phyloP scores from a whole-genome alignment of 2,113 vertebrate species.

The Protobothrops flavoviridis region DNA sequence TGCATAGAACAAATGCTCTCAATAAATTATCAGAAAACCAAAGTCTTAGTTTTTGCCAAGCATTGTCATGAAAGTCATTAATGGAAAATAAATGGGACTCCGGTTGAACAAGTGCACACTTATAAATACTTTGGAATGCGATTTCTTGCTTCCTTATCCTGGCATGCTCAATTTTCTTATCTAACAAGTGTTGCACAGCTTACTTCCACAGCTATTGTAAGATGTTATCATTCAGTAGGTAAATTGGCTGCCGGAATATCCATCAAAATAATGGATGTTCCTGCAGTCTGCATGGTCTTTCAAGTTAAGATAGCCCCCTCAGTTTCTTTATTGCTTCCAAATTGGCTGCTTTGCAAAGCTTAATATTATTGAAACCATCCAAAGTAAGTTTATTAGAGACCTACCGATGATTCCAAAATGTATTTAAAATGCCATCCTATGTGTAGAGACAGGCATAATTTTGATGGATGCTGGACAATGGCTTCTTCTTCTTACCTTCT shows the following conservation, averaged over 20 bases:
- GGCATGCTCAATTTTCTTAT: background rate
- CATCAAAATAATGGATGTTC: background rate
- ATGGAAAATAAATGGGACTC: background rate
- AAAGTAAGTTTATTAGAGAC: background rate
- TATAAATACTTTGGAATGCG: background rate
- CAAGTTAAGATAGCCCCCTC: background rate
- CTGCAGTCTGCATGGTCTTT: background rate
- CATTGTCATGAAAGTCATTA: background rate
- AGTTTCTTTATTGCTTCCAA: background rate
- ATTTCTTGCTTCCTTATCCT: background rate
- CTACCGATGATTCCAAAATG: background rate
- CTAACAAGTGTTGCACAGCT: background rate
- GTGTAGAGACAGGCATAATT: too few species aligned
- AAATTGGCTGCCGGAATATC: background rate
- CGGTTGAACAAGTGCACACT: background rate
- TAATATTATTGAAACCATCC: background rate
- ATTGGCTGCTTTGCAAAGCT: background rate
- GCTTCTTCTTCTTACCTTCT: too few species aligned
- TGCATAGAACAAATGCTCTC: background rate
- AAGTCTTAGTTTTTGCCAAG: background rate
- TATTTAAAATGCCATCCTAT: too few species aligned
- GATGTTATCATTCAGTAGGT: background rate
- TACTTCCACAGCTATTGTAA: background rate
- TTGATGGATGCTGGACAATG: too few species aligned
- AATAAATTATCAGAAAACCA: background rate